A percentile compares a stretch with the other conserved stretches of the same genome.
Evolutionary conservation across 2,797 vertebrate species (phyloP).

Genomic region (Melanotaenia nigrans): DNA sequence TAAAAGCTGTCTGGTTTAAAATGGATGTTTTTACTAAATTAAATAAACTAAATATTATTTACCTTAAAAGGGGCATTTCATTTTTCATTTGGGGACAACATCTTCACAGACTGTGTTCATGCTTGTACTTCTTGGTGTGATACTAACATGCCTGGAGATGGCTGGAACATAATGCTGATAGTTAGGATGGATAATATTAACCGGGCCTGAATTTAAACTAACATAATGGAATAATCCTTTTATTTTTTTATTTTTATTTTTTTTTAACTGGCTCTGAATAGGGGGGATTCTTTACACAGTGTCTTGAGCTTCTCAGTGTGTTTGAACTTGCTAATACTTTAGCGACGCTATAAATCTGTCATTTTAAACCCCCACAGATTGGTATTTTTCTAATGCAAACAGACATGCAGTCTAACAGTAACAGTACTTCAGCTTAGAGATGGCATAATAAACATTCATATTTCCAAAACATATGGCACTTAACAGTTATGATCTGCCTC

Average conservation of each 20-base stretch:
- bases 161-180: no score
- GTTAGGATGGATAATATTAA: no score
- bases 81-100: background rate
- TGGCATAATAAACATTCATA: no score
- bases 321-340: no score
- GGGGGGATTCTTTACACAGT: background rate
- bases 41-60: background rate
- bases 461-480: no score
- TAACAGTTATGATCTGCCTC: no score
- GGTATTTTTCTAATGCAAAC: no score
- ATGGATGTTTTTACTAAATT: background rate
- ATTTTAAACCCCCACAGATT: no score
- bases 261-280: background rate
- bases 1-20: slow-evolving; percentile 3
- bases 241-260: no score
- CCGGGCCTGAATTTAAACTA: background rate
- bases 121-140: background rate
- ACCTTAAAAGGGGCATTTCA: background rate
- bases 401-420: no score
- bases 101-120: background rate
- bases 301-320: background rate
- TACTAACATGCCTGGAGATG: background rate
- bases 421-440: no score
- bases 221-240: background rate
- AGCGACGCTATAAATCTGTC: no score